Evolutionary conservation across 2,113 vertebrate species (phyloP).

Genomic region (Miniopterus natalensis): DNA sequence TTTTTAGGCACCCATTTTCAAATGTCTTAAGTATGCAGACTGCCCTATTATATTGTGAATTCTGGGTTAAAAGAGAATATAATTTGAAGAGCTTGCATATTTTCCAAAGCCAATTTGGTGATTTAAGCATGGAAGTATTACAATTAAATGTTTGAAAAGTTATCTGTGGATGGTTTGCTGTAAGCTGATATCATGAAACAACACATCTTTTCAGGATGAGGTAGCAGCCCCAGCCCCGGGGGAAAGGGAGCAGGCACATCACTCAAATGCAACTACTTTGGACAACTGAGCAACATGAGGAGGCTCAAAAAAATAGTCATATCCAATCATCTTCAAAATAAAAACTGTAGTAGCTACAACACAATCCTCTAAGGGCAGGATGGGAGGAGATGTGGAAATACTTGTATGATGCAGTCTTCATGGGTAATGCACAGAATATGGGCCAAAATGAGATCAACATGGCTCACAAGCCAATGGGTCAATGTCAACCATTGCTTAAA

Average conservation of each 20-base stretch:
- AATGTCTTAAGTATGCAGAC: conserved; percentile 61
- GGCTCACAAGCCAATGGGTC: conserved; percentile 72
- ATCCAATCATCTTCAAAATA: conserved; percentile 74
- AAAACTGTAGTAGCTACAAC: conserved; percentile 72
- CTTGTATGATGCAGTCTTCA: conserved; percentile 75
- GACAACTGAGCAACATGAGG: conserved; percentile 74
- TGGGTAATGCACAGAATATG: conserved; percentile 75
- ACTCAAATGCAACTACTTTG: conserved; percentile 77
- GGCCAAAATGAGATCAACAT: conserved; percentile 80
- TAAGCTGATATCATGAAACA: conserved; percentile 83
- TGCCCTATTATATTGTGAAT: conserved; percentile 55
- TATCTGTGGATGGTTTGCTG: conserved; percentile 80
- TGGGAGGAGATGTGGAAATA: conserved; percentile 67
- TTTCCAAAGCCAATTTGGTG: conserved; percentile 80
- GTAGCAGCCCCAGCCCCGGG: conserved; percentile 77
- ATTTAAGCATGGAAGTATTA: conserved; percentile 84
- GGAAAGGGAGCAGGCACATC: conserved; percentile 84
- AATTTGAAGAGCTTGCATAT: conserved; percentile 77
- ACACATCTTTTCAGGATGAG: conserved; percentile 88
- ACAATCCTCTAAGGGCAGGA: conserved; percentile 67
- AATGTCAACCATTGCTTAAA: conserved; percentile 69
- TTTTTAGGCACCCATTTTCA: conserved; percentile 51
- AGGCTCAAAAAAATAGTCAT: conserved; percentile 67
- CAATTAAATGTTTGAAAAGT: conserved; percentile 85
- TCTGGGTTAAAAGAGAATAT: conserved; percentile 77